phyloP scores from a whole-genome alignment of 1,140 invertebrate genomes.

The Phenacoccus solenopsis region DNA sequence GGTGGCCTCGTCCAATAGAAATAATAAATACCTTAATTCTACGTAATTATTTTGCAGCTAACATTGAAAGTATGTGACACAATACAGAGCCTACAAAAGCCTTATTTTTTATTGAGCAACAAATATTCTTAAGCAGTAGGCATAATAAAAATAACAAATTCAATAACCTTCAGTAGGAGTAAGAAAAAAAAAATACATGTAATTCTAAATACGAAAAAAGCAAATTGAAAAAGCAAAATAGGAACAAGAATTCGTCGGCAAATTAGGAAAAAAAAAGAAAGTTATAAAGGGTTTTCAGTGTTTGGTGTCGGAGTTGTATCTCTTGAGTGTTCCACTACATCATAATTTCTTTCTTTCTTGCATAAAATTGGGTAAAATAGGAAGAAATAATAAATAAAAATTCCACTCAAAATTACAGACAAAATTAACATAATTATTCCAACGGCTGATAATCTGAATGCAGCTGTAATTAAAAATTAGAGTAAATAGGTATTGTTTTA shows the following conservation, averaged over 20 bases:
- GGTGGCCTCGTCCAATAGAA: too few relatives aligned
- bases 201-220: not conserved
- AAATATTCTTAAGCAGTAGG: not conserved
- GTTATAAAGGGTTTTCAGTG: not conserved
- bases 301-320: not conserved
- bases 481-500: too few relatives aligned
- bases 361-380: conserved; percentile 47
- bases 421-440: not conserved
- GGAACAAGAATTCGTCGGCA: not conserved
- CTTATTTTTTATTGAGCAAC: too few relatives aligned
- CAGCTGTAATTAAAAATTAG: not conserved
- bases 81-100: too few relatives aligned
- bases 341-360: conserved; percentile 43
- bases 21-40: too few relatives aligned
- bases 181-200: not conserved
- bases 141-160: not conserved
- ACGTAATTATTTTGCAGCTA: too few relatives aligned
- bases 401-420: conserved; percentile 26
- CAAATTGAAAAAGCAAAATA: not conserved
- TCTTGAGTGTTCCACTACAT: conserved; percentile 41
- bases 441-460: not conserved
- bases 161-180: not conserved
- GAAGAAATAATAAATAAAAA: conserved; percentile 43
- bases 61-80: too few relatives aligned
- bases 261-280: not conserved